phyloP scores from a whole-genome alignment of 2,888 invertebrate species.

The Dorcus hopei region DNA sequence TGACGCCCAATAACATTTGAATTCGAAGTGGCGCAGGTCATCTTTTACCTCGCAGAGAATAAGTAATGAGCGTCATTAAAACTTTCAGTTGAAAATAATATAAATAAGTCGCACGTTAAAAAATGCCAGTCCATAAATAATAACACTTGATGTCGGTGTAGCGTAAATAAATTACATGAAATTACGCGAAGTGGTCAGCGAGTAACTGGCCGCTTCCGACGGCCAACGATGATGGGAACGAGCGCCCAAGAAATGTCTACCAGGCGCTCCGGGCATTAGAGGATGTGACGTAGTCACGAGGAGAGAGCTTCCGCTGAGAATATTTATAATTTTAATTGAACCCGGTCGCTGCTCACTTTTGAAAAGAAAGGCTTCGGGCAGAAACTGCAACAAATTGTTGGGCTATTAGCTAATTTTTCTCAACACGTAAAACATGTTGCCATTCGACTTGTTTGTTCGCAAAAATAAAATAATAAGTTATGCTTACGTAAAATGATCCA shows the following conservation, averaged over 20 bases:
- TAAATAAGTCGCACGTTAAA: not conserved
- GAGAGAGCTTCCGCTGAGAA: slow-evolving; percentile 7
- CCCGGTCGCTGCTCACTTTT: no score
- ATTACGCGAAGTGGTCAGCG: slow-evolving; percentile 10
- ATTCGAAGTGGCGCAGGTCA: no score
- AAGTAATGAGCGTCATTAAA: not conserved
- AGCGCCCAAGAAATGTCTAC: not conserved
- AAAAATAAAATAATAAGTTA: no score
- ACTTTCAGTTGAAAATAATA: not conserved
- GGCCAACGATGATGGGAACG: slow-evolving; percentile 3
- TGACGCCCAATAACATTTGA: no score
- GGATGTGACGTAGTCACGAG: slow-evolving; percentile 12
- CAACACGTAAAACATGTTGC: no score
- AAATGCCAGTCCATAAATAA: not conserved
- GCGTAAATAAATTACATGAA: slow-evolving; percentile 21
- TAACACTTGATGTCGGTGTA: not conserved
- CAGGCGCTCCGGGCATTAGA: slow-evolving; percentile 2
- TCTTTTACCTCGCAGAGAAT: no score
- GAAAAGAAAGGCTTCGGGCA: no score
- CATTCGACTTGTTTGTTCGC: no score
- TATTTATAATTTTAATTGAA: no score
- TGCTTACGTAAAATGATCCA: no score
- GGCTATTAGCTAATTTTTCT: no score
- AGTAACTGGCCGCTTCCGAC: slow-evolving; percentile 21
- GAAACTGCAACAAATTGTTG: no score